phyloP scores from a whole-genome alignment of 2,888 invertebrate genomes.

The Enchytraeus crypticus region DNA sequence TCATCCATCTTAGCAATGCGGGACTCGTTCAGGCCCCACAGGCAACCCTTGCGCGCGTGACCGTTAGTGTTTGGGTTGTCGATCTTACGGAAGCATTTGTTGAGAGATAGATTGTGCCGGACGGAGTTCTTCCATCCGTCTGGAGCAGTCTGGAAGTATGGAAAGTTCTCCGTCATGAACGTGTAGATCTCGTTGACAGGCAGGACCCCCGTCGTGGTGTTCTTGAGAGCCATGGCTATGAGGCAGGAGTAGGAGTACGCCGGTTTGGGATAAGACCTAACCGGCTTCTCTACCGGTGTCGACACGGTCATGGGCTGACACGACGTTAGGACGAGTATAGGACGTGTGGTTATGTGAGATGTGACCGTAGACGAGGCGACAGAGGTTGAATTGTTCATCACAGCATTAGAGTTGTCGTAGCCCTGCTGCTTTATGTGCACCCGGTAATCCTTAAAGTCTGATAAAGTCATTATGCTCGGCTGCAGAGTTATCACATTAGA shows the following conservation, averaged over 20 bases:
- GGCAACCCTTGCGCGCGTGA: conserved; percentile 56
- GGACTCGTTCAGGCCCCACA: conserved; percentile 93
- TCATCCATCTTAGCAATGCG: conserved; percentile 95
- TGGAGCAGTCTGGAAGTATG: conserved; percentile 95
- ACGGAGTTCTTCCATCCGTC: conserved; percentile 99
- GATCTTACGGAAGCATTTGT: conserved; percentile 97
- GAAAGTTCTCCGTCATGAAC: conserved; percentile 98
- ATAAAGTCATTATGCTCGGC: neutral
- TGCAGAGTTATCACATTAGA: neutral
- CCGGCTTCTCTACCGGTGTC: neutral
- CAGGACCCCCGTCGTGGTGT: conserved; percentile 82
- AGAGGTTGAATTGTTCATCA: too few species aligned
- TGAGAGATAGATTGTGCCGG: conserved; percentile 87
- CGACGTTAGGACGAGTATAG: neutral
- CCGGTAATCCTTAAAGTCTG: neutral
- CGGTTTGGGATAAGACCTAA: conserved; percentile 58
- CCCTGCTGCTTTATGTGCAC: neutral
- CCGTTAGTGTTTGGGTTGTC: conserved; percentile 70
- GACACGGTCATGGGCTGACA: too few species aligned
- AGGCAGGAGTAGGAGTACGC: conserved; percentile 95
- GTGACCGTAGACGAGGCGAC: neutral
- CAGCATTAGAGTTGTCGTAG: too few species aligned
- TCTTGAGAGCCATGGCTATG: conserved; percentile 94
- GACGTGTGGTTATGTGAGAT: neutral
- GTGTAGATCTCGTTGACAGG: conserved; percentile 97